Evolutionary conservation across 2,113 vertebrate genomes (phyloP).

Genomic region (Osmerus mordax): DNA sequence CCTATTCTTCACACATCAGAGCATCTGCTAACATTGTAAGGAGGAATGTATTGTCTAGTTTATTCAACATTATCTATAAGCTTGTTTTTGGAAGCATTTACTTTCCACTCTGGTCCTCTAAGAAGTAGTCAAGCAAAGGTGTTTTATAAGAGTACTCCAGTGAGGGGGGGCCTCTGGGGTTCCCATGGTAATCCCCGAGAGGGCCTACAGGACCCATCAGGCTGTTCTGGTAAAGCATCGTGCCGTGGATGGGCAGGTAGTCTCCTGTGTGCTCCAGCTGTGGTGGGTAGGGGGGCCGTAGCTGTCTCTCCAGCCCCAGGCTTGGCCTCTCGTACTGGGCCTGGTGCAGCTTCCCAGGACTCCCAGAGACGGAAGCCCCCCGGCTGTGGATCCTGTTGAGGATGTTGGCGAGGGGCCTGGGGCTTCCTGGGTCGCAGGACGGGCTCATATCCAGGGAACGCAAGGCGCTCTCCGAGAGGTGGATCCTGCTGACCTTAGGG

Average conservation of each 20-base stretch:
- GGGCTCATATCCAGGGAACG: constrained; percentile 33
- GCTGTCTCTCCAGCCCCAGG: constrained; percentile 11
- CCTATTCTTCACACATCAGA: too few relatives aligned
- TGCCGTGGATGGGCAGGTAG: not conserved
- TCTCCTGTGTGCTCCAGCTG: constrained; percentile 14
- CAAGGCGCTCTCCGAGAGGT: constrained; percentile 40
- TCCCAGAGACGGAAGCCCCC: constrained; percentile 1
- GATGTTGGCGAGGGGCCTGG: constrained; percentile 34
- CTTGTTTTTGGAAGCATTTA: not conserved
- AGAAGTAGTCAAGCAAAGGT: constrained; percentile 6
- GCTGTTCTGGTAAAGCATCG: constrained; percentile 19
- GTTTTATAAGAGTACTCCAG: constrained; percentile 9
- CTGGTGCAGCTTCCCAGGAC: constrained; percentile 25
- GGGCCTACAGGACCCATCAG: not conserved
- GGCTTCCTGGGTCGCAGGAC: not conserved
- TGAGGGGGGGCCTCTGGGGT: not conserved
- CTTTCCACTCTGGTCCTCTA: not conserved
- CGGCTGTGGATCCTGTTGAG: constrained; percentile 30
- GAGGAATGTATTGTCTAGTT: not conserved
- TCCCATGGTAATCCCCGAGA: constrained; percentile 1
- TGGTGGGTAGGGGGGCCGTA: constrained; percentile 10
- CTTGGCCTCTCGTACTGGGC: constrained; percentile 15
- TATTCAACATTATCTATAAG: not conserved
- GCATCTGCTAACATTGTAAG: too few relatives aligned
- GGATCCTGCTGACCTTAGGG: constrained; percentile 42